A percentile compares a stretch with the other conserved stretches of the same genome.
These are phyloP conservation scores for Neogobius melanostomus DNA, from an alignment of 2,113 vertebrate species.

Conservation along the genomic window DNA sequence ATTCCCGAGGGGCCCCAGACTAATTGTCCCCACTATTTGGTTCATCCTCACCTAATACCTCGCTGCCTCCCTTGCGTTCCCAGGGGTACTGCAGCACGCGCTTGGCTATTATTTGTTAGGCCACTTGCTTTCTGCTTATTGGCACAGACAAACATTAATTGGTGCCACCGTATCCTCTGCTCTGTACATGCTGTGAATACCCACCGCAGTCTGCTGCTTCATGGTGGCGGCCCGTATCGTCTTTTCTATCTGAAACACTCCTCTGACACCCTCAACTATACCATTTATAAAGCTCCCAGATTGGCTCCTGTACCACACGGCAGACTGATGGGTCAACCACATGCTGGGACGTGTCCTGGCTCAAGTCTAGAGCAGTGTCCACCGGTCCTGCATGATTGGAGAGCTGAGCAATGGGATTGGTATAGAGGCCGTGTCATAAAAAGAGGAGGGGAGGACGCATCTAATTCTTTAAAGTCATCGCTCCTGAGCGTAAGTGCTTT, in stretches of 20 bases:
- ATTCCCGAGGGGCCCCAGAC: slow-evolving; percentile 47
- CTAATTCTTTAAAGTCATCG: slow-evolving; percentile 53
- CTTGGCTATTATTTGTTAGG: slow-evolving; percentile 60
- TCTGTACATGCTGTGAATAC: slow-evolving; percentile 58
- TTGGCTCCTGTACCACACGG: slow-evolving; percentile 56
- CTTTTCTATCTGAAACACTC: slow-evolving; percentile 62
- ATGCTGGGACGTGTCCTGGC: slow-evolving; percentile 61
- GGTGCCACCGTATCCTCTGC: slow-evolving; percentile 60
- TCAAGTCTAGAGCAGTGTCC: slow-evolving; percentile 55
- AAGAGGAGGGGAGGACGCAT: slow-evolving; percentile 32
- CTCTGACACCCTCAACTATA: slow-evolving; percentile 73
- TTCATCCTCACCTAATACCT: slow-evolving; percentile 51
- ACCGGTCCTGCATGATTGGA: slow-evolving; percentile 61
- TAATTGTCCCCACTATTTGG: slow-evolving; percentile 55
- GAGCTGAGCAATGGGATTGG: slow-evolving; percentile 53
- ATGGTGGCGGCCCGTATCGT: slow-evolving; percentile 62
- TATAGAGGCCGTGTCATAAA: slow-evolving; percentile 57
- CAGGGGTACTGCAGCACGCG: slow-evolving; percentile 51
- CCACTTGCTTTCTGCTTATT: slow-evolving; percentile 58
- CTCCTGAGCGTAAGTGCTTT: slow-evolving; percentile 35
- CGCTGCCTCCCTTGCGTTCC: slow-evolving; percentile 56
- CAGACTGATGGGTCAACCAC: slow-evolving; percentile 75
- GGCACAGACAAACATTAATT: slow-evolving; percentile 72
- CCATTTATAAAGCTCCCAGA: slow-evolving; percentile 81
- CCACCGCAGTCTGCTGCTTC: slow-evolving; percentile 37